Conservation (phyloP, 37 sponge, comb jelly and placozoan species). For the Hexactinellida sp. region DNA sequence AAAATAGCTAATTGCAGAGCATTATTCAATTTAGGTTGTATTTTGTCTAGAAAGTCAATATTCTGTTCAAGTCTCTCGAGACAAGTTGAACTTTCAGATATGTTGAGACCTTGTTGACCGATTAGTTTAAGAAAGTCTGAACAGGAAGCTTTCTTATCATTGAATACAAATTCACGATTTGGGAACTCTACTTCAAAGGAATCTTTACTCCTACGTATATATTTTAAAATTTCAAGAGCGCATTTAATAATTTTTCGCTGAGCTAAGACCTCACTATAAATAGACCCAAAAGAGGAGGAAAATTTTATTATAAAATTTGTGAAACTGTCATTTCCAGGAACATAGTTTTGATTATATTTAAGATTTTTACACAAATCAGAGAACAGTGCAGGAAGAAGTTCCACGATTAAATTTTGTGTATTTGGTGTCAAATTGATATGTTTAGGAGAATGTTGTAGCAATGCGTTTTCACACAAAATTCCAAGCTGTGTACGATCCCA, state of each 20-base stretch:
- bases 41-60: background rate
- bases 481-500: background rate
- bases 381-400: background rate
- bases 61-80: background rate
- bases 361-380: constrained; percentile 11
- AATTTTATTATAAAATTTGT: background rate
- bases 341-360: background rate
- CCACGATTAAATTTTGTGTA: background rate
- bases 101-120: background rate
- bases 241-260: background rate
- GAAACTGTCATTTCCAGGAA: constrained; percentile 3
- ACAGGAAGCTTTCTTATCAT: constrained; percentile 4
- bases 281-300: background rate
- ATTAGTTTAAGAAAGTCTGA: background rate
- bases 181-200: background rate
- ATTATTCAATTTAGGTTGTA: background rate
- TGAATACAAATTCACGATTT: constrained; percentile 6
- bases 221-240: background rate
- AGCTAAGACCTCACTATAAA: background rate
- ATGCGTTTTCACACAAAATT: background rate
- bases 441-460: background rate
- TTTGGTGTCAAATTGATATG: background rate
- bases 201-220: background rate
- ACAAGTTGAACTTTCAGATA: background rate
- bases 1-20: background rate